These are phyloP conservation scores for Spinus pinus DNA, from an alignment of 2,797 vertebrate species.

Conservation along the genomic window DNA sequence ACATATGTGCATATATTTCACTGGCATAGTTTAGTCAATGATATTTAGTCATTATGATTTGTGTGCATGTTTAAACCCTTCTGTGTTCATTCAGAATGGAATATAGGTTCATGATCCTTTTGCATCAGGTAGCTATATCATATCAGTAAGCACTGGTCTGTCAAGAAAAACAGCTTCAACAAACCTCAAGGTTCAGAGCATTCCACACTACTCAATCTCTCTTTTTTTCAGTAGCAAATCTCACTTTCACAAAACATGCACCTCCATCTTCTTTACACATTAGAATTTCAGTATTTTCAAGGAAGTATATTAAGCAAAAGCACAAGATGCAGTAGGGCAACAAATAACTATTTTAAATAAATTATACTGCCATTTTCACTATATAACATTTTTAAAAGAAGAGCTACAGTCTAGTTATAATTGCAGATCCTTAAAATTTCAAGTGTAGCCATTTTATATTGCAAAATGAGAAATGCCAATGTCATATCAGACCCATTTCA, in stretches of 20 bases:
- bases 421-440: neutral
- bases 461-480: neutral
- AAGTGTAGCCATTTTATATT: neutral
- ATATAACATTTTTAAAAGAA: neutral
- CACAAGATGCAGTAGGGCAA: neutral
- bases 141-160: neutral
- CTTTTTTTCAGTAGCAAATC: neutral
- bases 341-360: neutral
- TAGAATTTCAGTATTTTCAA: neutral
- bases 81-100: neutral
- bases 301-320: neutral
- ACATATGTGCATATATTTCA: constrained; percentile 58
- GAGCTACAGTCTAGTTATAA: neutral
- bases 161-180: neutral
- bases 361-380: neutral
- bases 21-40: neutral
- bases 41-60: constrained; percentile 49
- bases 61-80: constrained; percentile 10
- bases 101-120: neutral
- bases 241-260: neutral
- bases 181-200: neutral
- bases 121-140: neutral
- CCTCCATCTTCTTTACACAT: neutral
- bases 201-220: neutral
- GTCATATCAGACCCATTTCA: neutral